Conservation (phyloP, 1,140 invertebrate genomes). For the Drosophila parvula region DNA sequence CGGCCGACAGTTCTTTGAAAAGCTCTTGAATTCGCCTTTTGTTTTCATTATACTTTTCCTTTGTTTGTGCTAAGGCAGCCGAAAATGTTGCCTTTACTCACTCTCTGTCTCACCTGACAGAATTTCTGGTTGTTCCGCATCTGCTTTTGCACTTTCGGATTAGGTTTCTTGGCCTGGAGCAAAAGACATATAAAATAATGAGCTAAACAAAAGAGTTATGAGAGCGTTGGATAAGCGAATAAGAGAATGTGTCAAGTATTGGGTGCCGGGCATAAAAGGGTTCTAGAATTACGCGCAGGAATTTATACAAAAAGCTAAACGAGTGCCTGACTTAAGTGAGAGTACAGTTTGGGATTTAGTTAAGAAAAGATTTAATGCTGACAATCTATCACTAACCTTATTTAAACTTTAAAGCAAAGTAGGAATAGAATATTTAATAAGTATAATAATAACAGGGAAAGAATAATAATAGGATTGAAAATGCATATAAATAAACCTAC, state of each 20-base stretch:
- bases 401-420: no score
- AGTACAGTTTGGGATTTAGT: constrained; percentile 17
- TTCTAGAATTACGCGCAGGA: constrained; percentile 28
- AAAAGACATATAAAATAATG: not conserved
- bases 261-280: constrained; percentile 11
- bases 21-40: constrained; percentile 32
- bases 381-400: no score
- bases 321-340: not conserved
- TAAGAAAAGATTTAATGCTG: not conserved
- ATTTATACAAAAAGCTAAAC: constrained; percentile 4
- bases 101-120: constrained; percentile 46
- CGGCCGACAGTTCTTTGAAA: constrained; percentile 10
- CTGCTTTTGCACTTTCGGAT: constrained; percentile 21
- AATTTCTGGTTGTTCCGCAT: constrained; percentile 53
- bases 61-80: constrained; percentile 57
- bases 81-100: constrained; percentile 43
- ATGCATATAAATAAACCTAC: no score
- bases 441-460: no score
- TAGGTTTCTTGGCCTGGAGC: constrained; percentile 14
- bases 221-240: constrained; percentile 22
- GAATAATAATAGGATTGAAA: no score
- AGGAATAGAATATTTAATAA: no score
- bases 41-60: constrained; percentile 9
- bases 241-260: constrained; percentile 30
- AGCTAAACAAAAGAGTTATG: constrained; percentile 24